Evolutionary conservation across 2,797 vertebrate species (phyloP).

Genomic region (Lepidocolaptes lacrymiger): DNA sequence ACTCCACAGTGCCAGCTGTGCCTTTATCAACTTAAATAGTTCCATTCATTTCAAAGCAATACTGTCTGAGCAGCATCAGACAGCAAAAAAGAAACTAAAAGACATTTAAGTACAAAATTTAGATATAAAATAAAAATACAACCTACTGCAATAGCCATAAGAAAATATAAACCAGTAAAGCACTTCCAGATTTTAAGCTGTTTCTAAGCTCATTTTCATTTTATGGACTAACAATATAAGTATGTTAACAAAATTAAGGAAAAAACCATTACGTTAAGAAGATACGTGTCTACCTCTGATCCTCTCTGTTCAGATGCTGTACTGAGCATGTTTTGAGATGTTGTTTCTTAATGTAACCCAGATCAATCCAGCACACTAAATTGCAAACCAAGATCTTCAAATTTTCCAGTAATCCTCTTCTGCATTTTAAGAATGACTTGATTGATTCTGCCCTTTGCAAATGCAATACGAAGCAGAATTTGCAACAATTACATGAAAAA

Average conservation of each 20-base stretch:
- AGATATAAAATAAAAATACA: background rate
- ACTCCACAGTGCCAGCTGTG: background rate
- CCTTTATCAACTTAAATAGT: conserved; percentile 1
- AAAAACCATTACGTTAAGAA: conserved; percentile 32
- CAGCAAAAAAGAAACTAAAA: background rate
- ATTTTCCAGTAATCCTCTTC: background rate
- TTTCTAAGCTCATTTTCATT: conserved; percentile 48
- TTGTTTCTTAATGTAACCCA: background rate
- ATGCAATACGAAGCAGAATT: background rate
- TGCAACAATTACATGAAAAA: background rate
- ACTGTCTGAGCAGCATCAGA: background rate
- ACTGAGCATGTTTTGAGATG: background rate
- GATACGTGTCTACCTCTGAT: background rate
- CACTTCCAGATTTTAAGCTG: background rate
- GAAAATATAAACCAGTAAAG: background rate
- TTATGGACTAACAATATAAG: conserved; percentile 46
- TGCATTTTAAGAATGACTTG: background rate
- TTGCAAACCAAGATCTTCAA: background rate
- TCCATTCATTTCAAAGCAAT: conserved; percentile 18
- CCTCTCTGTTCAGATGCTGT: background rate
- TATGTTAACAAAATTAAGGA: conserved; percentile 25
- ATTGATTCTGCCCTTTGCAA: background rate
- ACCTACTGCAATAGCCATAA: background rate
- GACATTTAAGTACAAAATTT: background rate
- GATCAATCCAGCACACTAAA: background rate